Percentiles rank a stretch among this genome's conserved stretches.
phyloP scores from a whole-genome alignment of 2,797 vertebrate genomes.

The Aselliscus stoliczkanus region DNA sequence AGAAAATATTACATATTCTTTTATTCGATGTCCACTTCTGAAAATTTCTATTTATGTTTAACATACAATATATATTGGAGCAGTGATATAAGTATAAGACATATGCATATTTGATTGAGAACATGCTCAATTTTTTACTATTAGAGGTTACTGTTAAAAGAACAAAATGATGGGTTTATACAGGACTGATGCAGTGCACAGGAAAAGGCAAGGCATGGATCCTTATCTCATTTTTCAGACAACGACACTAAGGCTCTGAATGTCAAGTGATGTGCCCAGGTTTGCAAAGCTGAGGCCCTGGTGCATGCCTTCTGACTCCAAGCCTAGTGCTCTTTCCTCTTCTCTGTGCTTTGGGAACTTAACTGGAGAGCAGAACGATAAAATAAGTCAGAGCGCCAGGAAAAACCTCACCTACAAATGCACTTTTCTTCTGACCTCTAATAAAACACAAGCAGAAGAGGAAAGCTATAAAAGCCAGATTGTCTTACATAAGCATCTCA shows the following conservation, averaged over 20 bases:
- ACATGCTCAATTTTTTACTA: background rate
- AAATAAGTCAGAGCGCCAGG: background rate
- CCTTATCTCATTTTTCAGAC: background rate
- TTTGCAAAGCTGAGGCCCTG: background rate
- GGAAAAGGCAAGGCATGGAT: background rate
- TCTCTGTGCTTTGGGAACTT: background rate
- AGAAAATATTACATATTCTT: background rate
- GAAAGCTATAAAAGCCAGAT: background rate
- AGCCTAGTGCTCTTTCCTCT: background rate
- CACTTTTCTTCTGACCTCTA: constrained; percentile 36
- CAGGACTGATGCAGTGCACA: background rate
- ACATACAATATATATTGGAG: background rate
- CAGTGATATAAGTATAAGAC: background rate
- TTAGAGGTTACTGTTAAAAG: background rate
- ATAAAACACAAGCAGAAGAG: constrained; percentile 39
- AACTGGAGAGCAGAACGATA: background rate
- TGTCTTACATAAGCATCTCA: constrained; percentile 59
- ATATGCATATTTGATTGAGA: background rate
- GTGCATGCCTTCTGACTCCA: background rate
- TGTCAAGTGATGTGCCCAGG: background rate
- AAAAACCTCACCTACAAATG: constrained; percentile 16
- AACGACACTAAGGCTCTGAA: background rate
- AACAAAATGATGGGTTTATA: background rate
- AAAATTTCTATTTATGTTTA: background rate
- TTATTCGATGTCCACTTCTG: background rate